Percentiles rank a stretch among this genome's conserved stretches.
Conservation (phyloP, 2,888 invertebrate species). For the Neoitamus cyanurus region DNA sequence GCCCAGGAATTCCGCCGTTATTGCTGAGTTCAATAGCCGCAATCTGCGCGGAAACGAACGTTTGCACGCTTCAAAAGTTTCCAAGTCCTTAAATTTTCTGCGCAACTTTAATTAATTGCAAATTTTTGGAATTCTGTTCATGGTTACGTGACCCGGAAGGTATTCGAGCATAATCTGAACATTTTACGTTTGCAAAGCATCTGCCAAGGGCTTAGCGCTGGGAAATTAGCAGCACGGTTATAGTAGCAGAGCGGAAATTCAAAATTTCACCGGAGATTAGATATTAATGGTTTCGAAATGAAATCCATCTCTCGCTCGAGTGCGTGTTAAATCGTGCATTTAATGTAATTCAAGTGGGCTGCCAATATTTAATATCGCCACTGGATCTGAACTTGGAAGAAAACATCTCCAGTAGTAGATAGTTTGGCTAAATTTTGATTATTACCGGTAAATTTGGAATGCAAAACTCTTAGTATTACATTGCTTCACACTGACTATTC, state of each 20-base stretch:
- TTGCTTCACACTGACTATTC: no score
- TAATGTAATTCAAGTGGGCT: not conserved
- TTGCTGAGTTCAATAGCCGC: not conserved
- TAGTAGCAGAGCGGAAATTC: not conserved
- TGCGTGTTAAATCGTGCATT: not conserved
- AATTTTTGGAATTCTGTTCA: not conserved
- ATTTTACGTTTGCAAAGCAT: not conserved
- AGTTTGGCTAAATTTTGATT: no score
- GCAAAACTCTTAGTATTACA: no score
- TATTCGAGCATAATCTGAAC: not conserved
- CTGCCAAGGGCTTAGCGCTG: not conserved
- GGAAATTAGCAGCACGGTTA: not conserved
- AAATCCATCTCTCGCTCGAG: not conserved
- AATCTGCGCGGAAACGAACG: not conserved
- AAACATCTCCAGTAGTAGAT: not conserved
- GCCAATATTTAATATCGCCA: not conserved
- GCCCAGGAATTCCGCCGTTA: not conserved
- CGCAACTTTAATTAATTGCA: not conserved
- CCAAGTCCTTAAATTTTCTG: not conserved
- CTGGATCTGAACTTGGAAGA: not conserved
- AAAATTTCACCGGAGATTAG: not conserved
- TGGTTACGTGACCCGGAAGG: not conserved
- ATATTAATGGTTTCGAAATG: not conserved
- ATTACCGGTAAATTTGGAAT: no score
- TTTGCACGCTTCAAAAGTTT: not conserved